Conservation (phyloP, 2,113 vertebrate genomes). For the Aspiorhynchus laticeps region DNA sequence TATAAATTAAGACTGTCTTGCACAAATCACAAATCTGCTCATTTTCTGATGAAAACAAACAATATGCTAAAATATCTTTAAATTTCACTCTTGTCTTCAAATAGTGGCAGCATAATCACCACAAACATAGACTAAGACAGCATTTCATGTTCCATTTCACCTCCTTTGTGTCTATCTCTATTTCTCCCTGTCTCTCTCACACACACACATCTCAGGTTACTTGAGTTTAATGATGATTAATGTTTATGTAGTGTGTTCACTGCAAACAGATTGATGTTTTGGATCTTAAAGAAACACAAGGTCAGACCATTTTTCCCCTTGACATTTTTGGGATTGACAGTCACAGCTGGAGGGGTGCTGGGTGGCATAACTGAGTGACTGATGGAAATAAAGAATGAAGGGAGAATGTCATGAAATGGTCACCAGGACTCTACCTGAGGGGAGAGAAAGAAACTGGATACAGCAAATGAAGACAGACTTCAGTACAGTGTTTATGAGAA, state of each 20-base stretch:
- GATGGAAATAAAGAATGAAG: conserved; percentile 43
- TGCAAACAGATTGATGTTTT: conserved; percentile 36
- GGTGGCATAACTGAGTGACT: conserved; percentile 38
- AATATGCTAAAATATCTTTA: background rate
- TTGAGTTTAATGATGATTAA: conserved; percentile 30
- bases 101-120: background rate
- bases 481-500: conserved; percentile 2
- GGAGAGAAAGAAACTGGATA: conserved; percentile 16
- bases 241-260: conserved; percentile 17
- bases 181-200: conserved; percentile 42
- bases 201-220: conserved; percentile 30
- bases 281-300: conserved; percentile 41
- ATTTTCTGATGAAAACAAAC: background rate
- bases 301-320: conserved; percentile 43
- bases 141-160: background rate
- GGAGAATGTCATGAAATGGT: conserved; percentile 26
- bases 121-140: background rate
- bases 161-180: background rate
- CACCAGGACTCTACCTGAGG: conserved; percentile 28
- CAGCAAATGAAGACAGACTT: conserved; percentile 31
- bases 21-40: background rate
- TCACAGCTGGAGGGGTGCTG: conserved; percentile 30
- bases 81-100: background rate
- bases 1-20: too few relatives aligned
- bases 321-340: conserved; percentile 43